Percentiles rank a stretch among this genome's conserved stretches.
These are phyloP conservation scores for Folsomia manolachei DNA, from an alignment of 2,888 invertebrate genomes.

Conservation along the genomic window DNA sequence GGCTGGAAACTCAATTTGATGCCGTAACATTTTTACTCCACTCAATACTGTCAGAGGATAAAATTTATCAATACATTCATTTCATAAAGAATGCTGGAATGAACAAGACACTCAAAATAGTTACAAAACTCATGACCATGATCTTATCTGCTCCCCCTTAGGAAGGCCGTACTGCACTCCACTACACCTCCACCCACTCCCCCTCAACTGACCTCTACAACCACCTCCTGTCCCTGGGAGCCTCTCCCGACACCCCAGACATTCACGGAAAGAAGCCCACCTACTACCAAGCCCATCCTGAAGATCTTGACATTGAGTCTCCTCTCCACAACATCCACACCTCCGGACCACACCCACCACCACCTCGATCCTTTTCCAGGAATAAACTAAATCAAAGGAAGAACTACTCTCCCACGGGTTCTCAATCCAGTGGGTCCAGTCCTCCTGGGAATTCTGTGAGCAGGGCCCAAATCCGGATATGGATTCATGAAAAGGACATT, in stretches of 20 bases:
- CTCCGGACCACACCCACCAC: too few species aligned
- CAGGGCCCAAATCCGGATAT: constrained; percentile 86
- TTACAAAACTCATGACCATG: too few species aligned
- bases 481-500: constrained; percentile 89
- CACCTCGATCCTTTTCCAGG: constrained; percentile 10
- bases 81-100: too few species aligned
- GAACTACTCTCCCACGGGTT: constrained; percentile 31
- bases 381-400: constrained; percentile 16
- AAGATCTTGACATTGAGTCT: constrained; percentile 58
- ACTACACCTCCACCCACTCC: constrained; percentile 63
- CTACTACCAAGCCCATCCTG: constrained; percentile 61
- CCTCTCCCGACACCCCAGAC: constrained; percentile 63
- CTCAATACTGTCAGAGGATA: too few species aligned
- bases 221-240: constrained; percentile 62
- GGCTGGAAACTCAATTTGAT: too few species aligned
- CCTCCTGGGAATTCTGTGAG: constrained; percentile 59
- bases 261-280: constrained; percentile 60
- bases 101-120: too few species aligned
- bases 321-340: constrained; percentile 10
- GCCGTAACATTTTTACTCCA: too few species aligned
- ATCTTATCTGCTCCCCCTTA: too few species aligned
- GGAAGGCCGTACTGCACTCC: constrained; percentile 68
- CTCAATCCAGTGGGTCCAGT: not conserved
- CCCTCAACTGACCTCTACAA: constrained; percentile 64
- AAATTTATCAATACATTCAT: too few species aligned